A percentile compares a stretch with the other conserved stretches of the same genome.
These are phyloP conservation scores for Boloria selene DNA, from an alignment of 2,888 invertebrate species.

Conservation along the genomic window DNA sequence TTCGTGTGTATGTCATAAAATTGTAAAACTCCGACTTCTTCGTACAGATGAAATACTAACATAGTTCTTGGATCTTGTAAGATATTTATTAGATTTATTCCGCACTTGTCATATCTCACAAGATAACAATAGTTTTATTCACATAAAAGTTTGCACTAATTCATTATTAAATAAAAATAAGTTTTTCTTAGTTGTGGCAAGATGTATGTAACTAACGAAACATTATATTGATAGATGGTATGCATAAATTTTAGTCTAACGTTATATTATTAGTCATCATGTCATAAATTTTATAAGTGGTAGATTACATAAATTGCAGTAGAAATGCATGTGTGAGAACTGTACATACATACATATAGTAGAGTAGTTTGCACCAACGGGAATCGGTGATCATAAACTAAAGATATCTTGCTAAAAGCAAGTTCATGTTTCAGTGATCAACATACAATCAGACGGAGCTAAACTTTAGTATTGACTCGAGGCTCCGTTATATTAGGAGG, in stretches of 20 bases:
- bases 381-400: constrained; percentile 62
- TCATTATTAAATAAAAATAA: not conserved
- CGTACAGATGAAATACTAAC: not conserved
- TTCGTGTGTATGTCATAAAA: constrained; percentile 4
- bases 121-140: not conserved
- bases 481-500: constrained; percentile 67
- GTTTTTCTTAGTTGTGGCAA: not conserved
- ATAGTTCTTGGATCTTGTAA: not conserved
- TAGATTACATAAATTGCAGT: not conserved
- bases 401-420: constrained; percentile 62
- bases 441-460: constrained; percentile 76
- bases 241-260: constrained; percentile 11
- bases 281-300: not conserved
- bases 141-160: not conserved
- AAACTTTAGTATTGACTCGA: constrained; percentile 71
- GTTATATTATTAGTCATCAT: not conserved
- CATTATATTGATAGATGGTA: constrained; percentile 1
- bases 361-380: constrained; percentile 54
- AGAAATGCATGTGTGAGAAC: constrained; percentile 28
- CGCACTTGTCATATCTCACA: constrained; percentile 4
- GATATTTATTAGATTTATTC: not conserved
- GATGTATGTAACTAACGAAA: constrained; percentile 35
- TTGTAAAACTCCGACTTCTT: not conserved
- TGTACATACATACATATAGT: constrained; percentile 33
- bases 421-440: constrained; percentile 79